Conservation (phyloP, 2,888 invertebrate species). For the Argyresthia goedartella region DNA sequence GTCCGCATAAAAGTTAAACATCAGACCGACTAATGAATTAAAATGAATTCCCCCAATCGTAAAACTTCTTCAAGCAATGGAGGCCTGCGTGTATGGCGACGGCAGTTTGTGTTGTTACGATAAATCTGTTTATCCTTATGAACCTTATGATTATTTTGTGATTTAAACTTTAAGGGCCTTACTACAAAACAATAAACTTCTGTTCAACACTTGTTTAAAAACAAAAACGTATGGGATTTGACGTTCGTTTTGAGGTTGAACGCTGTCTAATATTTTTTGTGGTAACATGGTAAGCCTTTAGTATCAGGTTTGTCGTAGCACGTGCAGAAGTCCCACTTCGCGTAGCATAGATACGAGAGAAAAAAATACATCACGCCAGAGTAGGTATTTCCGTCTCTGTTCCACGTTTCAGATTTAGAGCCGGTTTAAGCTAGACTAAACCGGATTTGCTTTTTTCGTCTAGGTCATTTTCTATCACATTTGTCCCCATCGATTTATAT, state of each 20-base stretch:
- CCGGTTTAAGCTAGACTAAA: conserved; percentile 21
- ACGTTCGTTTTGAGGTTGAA: too few relatives aligned
- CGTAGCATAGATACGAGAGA: too few relatives aligned
- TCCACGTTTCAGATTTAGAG: conserved; percentile 21
- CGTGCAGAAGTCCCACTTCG: too few relatives aligned
- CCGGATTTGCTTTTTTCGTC: conserved; percentile 37
- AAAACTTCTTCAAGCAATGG: conserved; percentile 42
- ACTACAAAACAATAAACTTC: too few relatives aligned
- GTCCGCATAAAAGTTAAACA: conserved; percentile 63
- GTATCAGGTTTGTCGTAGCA: too few relatives aligned
- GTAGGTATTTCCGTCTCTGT: conserved; percentile 8
- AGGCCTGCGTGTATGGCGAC: conserved; percentile 17
- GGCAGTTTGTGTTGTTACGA: background rate
- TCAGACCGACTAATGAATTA: conserved; percentile 66
- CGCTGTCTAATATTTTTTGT: too few relatives aligned
- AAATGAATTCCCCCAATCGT: conserved; percentile 62
- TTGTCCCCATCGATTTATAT: conserved; percentile 56
- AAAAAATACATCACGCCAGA: too few relatives aligned
- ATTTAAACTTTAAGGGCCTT: background rate
- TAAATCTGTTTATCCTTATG: background rate
- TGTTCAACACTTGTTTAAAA: too few relatives aligned
- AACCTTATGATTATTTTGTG: background rate
- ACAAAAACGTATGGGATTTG: too few relatives aligned
- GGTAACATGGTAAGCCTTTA: background rate
- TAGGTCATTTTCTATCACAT: conserved; percentile 52